Conservation (phyloP, 2,888 invertebrate species). For the Carterocephalus palaemon region DNA sequence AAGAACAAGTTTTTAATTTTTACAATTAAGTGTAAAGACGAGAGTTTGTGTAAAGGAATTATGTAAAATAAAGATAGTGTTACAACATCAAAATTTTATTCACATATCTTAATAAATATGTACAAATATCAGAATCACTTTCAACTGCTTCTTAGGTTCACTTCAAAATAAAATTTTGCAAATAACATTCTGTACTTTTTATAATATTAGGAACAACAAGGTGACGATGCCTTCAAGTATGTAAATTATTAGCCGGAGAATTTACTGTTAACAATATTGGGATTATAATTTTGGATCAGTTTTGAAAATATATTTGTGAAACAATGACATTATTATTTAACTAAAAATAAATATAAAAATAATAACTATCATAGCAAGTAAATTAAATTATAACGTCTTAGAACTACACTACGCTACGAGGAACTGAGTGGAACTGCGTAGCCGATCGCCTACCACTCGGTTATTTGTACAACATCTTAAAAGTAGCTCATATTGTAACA, state of each 20-base stretch:
- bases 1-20: no score
- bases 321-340: conserved; percentile 5
- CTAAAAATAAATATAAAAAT: conserved; percentile 31
- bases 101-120: conserved; percentile 31
- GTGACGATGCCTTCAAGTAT: no score
- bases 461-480: conserved; percentile 20
- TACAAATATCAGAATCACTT: conserved; percentile 36
- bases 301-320: not conserved
- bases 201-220: conserved; percentile 2
- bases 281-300: no score
- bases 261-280: no score
- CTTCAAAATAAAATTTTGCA: conserved; percentile 3
- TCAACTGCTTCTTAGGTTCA: conserved; percentile 28
- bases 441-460: conserved; percentile 6
- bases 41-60: no score
- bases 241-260: no score
- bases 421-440: conserved; percentile 24
- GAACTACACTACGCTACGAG: conserved; percentile 27
- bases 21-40: no score
- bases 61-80: conserved; percentile 1
- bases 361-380: conserved; percentile 25
- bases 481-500: conserved; percentile 2
- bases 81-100: conserved; percentile 23
- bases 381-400: conserved; percentile 31
- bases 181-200: not conserved